Conservation (phyloP, 1,140 invertebrate genomes). For the Drosophila mauritiana region DNA sequence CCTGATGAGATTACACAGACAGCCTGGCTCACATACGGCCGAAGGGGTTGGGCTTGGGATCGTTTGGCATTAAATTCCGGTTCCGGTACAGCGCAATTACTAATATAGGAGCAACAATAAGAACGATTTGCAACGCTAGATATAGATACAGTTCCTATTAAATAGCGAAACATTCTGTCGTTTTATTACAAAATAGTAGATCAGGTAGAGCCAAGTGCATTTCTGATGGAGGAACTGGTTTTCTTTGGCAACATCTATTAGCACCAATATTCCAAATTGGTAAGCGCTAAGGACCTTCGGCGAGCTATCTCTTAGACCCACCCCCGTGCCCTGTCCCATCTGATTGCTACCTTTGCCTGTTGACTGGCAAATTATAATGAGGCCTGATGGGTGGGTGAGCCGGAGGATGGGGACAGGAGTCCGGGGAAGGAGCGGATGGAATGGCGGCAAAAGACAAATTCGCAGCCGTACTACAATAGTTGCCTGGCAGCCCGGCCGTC, state of each 20-base stretch:
- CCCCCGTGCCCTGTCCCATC: constrained; percentile 46
- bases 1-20: constrained; percentile 48
- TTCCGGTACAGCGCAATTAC: neutral
- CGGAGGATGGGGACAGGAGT: neutral
- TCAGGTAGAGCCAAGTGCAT: no score
- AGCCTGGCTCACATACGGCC: constrained; percentile 13
- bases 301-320: neutral
- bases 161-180: no score
- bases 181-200: no score
- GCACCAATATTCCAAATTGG: no score
- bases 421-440: neutral
- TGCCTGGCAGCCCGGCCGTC: constrained; percentile 63
- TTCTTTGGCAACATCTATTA: no score
- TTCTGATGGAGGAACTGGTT: no score
- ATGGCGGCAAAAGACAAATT: constrained; percentile 35
- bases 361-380: constrained; percentile 69
- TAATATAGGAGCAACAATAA: constrained; percentile 14
- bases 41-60: constrained; percentile 16
- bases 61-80: constrained; percentile 6
- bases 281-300: no score
- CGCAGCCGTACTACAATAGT: constrained; percentile 40
- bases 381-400: constrained; percentile 7
- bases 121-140: constrained; percentile 13
- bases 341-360: constrained; percentile 48
- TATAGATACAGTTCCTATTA: no score